phyloP scores from a whole-genome alignment of 2,888 invertebrate species.

The Erynnis tages region DNA sequence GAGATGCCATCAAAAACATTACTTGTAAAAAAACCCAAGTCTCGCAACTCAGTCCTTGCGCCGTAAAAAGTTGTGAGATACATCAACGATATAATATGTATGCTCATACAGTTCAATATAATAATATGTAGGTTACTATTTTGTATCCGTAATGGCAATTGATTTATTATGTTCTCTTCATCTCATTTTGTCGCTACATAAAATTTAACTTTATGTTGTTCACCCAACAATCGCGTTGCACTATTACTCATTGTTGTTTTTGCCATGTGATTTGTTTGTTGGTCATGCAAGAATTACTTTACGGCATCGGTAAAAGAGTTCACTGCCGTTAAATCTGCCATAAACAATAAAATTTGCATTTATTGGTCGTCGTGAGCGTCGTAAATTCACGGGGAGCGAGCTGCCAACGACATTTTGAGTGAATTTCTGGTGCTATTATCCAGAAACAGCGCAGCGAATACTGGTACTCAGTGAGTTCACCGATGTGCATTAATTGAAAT shows the following conservation, averaged over 20 bases:
- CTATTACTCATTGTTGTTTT: conserved; percentile 21
- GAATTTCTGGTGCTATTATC: conserved; percentile 67
- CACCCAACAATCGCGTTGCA: conserved; percentile 1
- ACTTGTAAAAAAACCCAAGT: too few relatives aligned
- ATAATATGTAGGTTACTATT: background rate
- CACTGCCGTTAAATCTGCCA: conserved; percentile 75
- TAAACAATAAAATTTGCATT: conserved; percentile 82
- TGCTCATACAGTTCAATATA: too few relatives aligned
- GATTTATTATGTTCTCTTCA: background rate
- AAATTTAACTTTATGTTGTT: conserved; percentile 7
- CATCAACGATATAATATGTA: too few relatives aligned
- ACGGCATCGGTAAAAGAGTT: conserved; percentile 75
- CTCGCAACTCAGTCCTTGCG: too few relatives aligned
- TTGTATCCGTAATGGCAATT: background rate
- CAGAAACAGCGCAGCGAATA: conserved; percentile 49
- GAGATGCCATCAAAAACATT: too few relatives aligned
- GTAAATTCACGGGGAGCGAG: conserved; percentile 71
- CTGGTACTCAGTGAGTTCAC: conserved; percentile 61
- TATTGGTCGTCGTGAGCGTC: conserved; percentile 75
- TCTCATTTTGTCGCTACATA: background rate
- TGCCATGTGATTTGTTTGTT: conserved; percentile 50
- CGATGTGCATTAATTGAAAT: conserved; percentile 72
- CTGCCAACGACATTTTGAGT: conserved; percentile 77
- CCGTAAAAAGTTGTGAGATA: too few relatives aligned
- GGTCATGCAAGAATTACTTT: conserved; percentile 60